Base-by-base conservation (phyloP, 2,888 invertebrate genomes). In the Drosophila anceps region DNA sequence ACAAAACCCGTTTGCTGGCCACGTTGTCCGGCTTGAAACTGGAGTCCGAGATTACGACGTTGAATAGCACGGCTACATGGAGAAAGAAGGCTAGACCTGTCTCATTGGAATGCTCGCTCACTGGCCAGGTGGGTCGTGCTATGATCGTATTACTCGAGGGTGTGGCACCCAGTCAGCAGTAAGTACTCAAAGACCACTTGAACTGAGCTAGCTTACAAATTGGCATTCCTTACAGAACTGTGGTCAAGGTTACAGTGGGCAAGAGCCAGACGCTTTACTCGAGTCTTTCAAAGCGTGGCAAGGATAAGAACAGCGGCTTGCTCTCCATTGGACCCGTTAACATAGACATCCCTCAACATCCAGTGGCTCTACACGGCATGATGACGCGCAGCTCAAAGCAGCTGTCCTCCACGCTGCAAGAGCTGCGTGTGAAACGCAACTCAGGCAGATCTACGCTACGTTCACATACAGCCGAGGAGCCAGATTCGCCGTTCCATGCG, bases 261-360 rank as follows among this genome's bases (percentile, higher is more conserved):
- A 98, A 98, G 92, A 98, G 98, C 1, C 98, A 98, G 91, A 97
- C 97, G 1, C 93, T 98, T 58, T 98, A 98, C 93, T 98, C 98
- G 3, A 97, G 97, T 91, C 95, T 95, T 81, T 96, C 96, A 12
- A 95, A 96, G 87, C 94, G 95, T 87, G 93, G 96, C 88, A 95
- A 96, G 90, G 96, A 96, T 90, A 96, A 96, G 90, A 97, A 97
- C 91, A 95, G 96, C 58, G 96, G 96, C 0, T 92, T 98, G 66
- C 93, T 98, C 10, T 97, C 97, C 10, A 95, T 99, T 62, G 99
- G 98, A 1, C 96, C 96, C 15, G 96, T 99, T 1, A 96, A 97
- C 76, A 96, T 99, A 63, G 98, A 99, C 93, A 98, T 99, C 91
- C 99, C 99, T 5, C 99, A 99, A 93, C 99, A 99, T 94, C 99